A percentile compares a stretch with the other conserved stretches of the same genome.
phyloP scores from a whole-genome alignment of 2,113 vertebrate species.

The Xiphias gladius region DNA sequence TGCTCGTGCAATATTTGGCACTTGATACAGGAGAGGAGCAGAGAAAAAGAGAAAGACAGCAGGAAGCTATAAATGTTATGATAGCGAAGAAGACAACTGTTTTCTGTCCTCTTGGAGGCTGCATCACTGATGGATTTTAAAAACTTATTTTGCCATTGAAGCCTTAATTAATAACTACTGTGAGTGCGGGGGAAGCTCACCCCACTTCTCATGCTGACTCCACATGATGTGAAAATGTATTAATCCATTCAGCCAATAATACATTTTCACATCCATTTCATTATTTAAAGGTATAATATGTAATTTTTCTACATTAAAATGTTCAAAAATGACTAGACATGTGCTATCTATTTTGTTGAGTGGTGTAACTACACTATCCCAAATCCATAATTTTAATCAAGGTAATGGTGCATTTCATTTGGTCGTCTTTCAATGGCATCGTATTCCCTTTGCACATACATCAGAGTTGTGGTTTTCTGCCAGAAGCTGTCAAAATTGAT shows the following conservation, averaged over 20 bases:
- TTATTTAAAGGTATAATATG: no score
- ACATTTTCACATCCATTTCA: not conserved
- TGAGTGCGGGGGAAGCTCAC: not conserved
- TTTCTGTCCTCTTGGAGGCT: not conserved
- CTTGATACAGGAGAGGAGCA: not conserved
- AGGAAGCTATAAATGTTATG: no score
- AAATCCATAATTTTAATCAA: no score
- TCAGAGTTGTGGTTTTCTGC: not conserved
- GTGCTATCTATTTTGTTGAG: no score
- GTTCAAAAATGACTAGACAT: no score
- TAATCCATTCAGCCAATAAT: not conserved
- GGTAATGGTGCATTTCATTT: no score
- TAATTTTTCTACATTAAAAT: no score
- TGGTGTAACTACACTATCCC: no score
- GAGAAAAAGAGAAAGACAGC: not conserved
- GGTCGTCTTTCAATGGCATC: no score
- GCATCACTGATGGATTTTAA: not conserved
- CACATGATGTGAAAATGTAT: not conserved
- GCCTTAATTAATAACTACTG: not conserved
- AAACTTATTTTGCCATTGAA: not conserved
- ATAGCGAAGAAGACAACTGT: no score
- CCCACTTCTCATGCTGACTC: not conserved
- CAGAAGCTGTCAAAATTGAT: no score
- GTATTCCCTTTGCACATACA: not conserved
- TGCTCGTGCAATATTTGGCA: not conserved